Evolutionary conservation across 53 echinoderm and acorn worm genomes (phyloP), one percentile per base, ranked within the genome.

Genomic region (Luidia sarsii): DNA sequence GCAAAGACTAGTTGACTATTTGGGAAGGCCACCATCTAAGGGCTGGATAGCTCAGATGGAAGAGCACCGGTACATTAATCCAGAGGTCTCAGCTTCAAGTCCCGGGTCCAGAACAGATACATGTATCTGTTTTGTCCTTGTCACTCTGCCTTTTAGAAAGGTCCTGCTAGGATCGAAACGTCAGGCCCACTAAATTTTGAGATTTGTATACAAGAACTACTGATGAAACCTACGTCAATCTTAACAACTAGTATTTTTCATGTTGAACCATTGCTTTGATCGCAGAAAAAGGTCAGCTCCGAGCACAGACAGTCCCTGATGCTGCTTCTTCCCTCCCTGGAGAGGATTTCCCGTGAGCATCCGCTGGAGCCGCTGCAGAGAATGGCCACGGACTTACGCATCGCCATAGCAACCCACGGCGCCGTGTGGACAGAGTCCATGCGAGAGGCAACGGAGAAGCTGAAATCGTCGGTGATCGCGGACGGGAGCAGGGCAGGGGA

Each of bases 331-430:
- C 93, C 91, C 36, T 83, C 94, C 25, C 79, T 97, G 65, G 74
- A 66, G 54, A 89, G 72, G 67, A 83, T 97, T 24, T 62, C 82
- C 43, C 24, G 71, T 11, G 54, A 80, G 8, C 89, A 93, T 45
- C 71, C 87, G 0, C 33, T 88, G 35, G 83, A 93, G 39, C 83
- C 89, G 6, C 67, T 97, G 24, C 75, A 80, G 49, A 57, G 87
- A 30, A 89, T 91, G 39, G 91, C 99, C 61, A 71, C 89, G 5
- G 87, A 87, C 61, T 67, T 97, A 30, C 87, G 86, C 21, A 91
- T 94, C n/a, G 77, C 92, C 82, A 84, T 94, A 81, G 99, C 94
- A 86, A 94, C 94, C 19, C 94, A 94, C 57, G 91, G 91, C 52
- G 90, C 99, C 10, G 94, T 96, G 19, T 86, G 83, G 65, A 53